Conservation (phyloP, 2,797 vertebrate genomes). For the Staurois parvus region DNA sequence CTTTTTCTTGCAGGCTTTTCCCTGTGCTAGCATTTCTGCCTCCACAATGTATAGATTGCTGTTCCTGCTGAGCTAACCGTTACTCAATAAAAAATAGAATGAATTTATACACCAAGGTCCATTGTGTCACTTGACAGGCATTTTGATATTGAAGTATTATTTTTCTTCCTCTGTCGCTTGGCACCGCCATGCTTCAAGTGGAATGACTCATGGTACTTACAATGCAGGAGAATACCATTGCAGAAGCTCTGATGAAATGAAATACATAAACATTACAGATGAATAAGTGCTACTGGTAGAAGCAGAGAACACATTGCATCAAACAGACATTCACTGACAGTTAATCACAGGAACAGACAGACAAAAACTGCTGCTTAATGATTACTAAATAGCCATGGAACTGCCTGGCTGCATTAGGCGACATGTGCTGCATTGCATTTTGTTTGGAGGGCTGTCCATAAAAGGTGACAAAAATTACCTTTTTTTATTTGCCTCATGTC, state of each 20-base stretch:
- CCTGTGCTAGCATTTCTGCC: conserved; percentile 1
- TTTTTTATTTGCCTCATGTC: too few relatives aligned
- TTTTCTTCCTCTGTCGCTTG: conserved; percentile 4
- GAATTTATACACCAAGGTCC: conserved; percentile 9
- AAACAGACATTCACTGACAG: background rate
- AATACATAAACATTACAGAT: conserved; percentile 13
- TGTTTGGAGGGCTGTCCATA: background rate
- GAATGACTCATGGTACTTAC: conserved; percentile 12
- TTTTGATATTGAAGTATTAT: conserved; percentile 27
- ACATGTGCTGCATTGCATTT: background rate
- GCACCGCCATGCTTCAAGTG: background rate
- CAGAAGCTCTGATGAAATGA: background rate
- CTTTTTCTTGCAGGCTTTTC: background rate
- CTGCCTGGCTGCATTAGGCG: background rate
- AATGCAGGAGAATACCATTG: conserved; percentile 15
- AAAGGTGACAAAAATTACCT: background rate
- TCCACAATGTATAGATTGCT: conserved; percentile 18
- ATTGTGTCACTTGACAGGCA: conserved; percentile 23
- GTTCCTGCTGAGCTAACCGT: conserved; percentile 13
- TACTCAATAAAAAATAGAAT: conserved; percentile 10
- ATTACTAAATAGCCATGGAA: background rate
- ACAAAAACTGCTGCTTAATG: conserved; percentile 4
- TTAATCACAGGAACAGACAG: conserved; percentile 4
- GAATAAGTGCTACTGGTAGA: background rate
- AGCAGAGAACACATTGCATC: conserved; percentile 12